phyloP scores from a whole-genome alignment of 2,888 invertebrate species.

The Tubiluchus corallicola region DNA sequence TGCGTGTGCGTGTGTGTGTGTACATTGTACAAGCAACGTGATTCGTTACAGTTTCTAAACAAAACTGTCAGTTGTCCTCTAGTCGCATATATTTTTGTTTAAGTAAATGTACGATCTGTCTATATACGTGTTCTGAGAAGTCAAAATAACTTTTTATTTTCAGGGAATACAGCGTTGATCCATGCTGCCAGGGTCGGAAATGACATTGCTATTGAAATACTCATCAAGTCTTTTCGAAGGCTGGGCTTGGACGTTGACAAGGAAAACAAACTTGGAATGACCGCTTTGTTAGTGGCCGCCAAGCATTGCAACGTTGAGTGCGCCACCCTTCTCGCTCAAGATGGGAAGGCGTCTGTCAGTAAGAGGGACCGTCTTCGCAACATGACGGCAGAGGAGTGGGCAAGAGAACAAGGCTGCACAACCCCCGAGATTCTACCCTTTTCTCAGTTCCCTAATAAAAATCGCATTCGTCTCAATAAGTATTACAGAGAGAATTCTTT shows the following conservation, averaged over 20 bases:
- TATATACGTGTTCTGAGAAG: too few species aligned
- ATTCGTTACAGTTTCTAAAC: too few species aligned
- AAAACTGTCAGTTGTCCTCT: too few species aligned
- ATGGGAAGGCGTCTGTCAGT: slow-evolving; percentile 21
- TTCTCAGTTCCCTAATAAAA: too few species aligned
- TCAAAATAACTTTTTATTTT: too few species aligned
- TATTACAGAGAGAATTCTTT: too few species aligned
- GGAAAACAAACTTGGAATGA: slow-evolving; percentile 22
- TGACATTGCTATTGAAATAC: slow-evolving; percentile 22
- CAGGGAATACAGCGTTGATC: slow-evolving; percentile 26
- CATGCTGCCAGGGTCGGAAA: slow-evolving; percentile 24
- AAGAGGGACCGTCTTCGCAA: slow-evolving; percentile 19
- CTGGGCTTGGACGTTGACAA: slow-evolving; percentile 25
- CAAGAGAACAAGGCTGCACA: slow-evolving; percentile 20
- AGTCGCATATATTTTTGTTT: too few species aligned
- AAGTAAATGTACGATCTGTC: too few species aligned
- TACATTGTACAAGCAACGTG: too few species aligned
- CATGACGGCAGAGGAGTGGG: slow-evolving; percentile 22
- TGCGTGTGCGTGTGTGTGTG: too few species aligned
- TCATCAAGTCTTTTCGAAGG: slow-evolving; percentile 23
- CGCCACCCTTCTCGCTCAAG: slow-evolving; percentile 21
- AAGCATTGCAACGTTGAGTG: slow-evolving; percentile 22
- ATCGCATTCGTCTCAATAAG: too few species aligned
- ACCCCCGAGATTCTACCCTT: too few species aligned
- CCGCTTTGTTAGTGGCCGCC: slow-evolving; percentile 24